Evolutionary conservation across 2,888 invertebrate genomes (phyloP), one percentile per base, ranked within the genome.

Genomic region (Galerucella nymphaeae): DNA sequence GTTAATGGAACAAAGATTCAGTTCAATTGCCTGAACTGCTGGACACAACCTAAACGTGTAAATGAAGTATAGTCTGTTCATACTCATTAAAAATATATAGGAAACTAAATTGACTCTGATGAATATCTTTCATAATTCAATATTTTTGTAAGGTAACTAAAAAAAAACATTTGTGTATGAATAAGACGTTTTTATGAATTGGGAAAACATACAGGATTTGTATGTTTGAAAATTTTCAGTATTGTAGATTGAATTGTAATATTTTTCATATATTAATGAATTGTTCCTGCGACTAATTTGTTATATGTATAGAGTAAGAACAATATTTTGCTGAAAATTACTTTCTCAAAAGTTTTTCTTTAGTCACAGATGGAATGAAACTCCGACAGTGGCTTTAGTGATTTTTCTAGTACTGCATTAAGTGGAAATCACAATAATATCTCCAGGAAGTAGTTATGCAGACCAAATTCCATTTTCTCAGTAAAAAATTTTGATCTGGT

Each of bases 261-360:
- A 67, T 67, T 67, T 59, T 67, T 67, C 67, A 67, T 67, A 59
- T 48, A 67, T 61, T 58, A 48, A 50, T 67, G 23, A 67, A 48
- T 59, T 61, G 67, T 67, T 59, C 67, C 67, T 61, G 18, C 57
- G 59, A 67, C 45, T 59, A 67, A 59, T 30, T 14, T 9, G 20
- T 1, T 13, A 30, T 13, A 58, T 20, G 4, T 58, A 14, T 58
- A 38, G 58, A 30, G 38, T 58, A 14, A 58, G 14, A 13, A 58
- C n/a, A 58, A 58, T 23, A 55, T 14, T 16, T 2, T n/a, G n/a
- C 10, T 18, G 18, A n/a, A 55, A 14, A 55, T 18, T 18, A n/a
- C 16, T 11, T 55, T 18, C n/a, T 9, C 9, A 8, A 30, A 30
- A 6, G 30, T 30, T 30, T 8, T 30, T 30, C 30, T 30, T 30